Evolutionary conservation across 2,888 invertebrate genomes (phyloP).

Genomic region (Meiosimyza decipiens): DNA sequence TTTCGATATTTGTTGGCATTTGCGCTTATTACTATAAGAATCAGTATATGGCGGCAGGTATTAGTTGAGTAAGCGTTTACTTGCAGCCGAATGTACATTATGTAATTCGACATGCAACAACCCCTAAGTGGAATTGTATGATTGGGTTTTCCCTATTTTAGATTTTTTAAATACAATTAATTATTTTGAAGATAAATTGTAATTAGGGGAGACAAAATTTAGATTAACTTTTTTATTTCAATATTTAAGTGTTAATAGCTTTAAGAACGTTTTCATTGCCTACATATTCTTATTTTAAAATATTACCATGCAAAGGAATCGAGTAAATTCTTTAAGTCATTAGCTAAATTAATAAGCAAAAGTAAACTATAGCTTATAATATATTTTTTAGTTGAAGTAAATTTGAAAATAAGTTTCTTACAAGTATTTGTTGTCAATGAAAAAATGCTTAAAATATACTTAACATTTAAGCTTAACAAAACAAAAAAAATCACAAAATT

Average conservation of each 20-base stretch:
- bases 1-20: conserved; percentile 65
- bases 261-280: no score
- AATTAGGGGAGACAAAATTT: neutral
- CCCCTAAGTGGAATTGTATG: conserved; percentile 50
- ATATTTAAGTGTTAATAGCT: no score
- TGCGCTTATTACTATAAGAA: conserved; percentile 67
- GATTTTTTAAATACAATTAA: neutral
- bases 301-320: no score
- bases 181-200: conserved; percentile 4
- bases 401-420: neutral
- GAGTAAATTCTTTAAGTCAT: neutral
- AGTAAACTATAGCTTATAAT: neutral
- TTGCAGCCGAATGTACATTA: conserved; percentile 47
- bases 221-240: no score
- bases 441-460: no score
- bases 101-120: conserved; percentile 47
- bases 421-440: no score
- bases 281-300: no score
- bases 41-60: conserved; percentile 62
- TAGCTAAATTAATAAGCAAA: conserved; percentile 5
- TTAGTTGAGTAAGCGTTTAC: conserved; percentile 61
- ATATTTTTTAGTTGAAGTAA: conserved; percentile 11
- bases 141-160: conserved; percentile 55
- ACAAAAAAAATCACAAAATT: no score
- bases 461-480: no score